These are phyloP conservation scores for Podabrus alpinus DNA, from an alignment of 2,888 invertebrate species.

Conservation along the genomic window DNA sequence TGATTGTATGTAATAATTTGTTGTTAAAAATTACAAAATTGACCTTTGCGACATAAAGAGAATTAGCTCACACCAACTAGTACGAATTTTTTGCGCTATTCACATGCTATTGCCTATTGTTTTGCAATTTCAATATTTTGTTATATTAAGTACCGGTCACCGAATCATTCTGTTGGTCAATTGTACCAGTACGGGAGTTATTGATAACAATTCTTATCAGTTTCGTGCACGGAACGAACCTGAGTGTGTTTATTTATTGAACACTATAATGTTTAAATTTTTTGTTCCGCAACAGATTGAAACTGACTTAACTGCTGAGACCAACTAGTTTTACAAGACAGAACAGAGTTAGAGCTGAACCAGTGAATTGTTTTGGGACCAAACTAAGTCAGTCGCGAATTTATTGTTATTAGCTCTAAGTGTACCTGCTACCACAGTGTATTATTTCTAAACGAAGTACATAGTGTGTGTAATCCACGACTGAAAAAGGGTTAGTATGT, in stretches of 20 bases:
- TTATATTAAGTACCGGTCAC: neutral
- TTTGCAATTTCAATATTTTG: too few relatives aligned
- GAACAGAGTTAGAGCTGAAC: neutral
- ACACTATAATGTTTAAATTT: neutral
- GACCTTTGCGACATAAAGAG: too few relatives aligned
- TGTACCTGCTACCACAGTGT: neutral
- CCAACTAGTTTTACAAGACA: neutral
- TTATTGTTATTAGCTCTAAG: neutral
- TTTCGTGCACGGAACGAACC: neutral
- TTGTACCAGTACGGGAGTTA: neutral
- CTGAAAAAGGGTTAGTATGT: too few relatives aligned
- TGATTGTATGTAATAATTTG: too few relatives aligned
- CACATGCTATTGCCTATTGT: too few relatives aligned
- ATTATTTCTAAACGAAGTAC: too few relatives aligned
- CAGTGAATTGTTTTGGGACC: neutral
- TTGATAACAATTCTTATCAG: too few relatives aligned
- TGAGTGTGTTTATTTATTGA: neutral
- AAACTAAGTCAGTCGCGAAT: neutral
- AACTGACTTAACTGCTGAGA: neutral
- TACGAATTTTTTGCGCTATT: too few relatives aligned
- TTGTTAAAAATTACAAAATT: too few relatives aligned
- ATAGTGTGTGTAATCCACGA: too few relatives aligned
- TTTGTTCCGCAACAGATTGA: neutral
- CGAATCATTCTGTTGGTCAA: neutral
- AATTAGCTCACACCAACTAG: too few relatives aligned